Percentiles rank a stretch among this genome's conserved stretches.
phyloP scores from a whole-genome alignment of 2,113 vertebrate species.

The Pseudonaja textilis region DNA sequence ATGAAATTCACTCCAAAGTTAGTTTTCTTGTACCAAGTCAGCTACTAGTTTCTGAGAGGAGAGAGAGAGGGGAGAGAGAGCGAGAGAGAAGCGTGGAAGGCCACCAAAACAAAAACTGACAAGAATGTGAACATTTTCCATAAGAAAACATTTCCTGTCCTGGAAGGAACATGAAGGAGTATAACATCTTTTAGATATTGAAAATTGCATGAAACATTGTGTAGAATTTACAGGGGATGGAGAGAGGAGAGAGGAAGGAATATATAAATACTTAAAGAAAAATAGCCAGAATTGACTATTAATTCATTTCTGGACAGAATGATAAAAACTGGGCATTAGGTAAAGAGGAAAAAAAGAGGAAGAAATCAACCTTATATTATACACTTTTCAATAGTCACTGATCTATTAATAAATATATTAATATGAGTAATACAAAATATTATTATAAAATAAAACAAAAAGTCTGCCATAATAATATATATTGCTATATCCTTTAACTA shows the following conservation, averaged over 20 bases:
- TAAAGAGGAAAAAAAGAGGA: neutral
- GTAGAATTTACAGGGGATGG: neutral
- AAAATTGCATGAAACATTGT: neutral
- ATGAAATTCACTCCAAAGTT: constrained; percentile 20
- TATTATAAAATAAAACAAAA: neutral
- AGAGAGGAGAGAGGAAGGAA: neutral
- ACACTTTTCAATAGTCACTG: neutral
- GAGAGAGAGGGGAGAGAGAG: too few species aligned
- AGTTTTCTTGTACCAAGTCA: constrained; percentile 10
- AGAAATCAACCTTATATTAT: neutral
- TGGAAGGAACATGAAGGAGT: neutral
- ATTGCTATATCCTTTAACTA: neutral
- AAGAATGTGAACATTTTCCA: neutral
- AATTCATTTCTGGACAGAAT: neutral
- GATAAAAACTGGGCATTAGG: neutral
- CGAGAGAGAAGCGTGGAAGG: too few species aligned
- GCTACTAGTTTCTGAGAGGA: neutral
- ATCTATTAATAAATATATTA: neutral
- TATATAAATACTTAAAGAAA: neutral
- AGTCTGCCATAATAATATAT: neutral
- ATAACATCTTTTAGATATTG: neutral
- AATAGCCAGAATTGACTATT: neutral
- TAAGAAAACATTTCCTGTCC: neutral
- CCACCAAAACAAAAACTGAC: neutral
- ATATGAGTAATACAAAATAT: neutral